Percentiles rank a stretch among this genome's conserved stretches.
Conservation (phyloP, 2,888 invertebrate species). For the Linyphia triangularis region DNA sequence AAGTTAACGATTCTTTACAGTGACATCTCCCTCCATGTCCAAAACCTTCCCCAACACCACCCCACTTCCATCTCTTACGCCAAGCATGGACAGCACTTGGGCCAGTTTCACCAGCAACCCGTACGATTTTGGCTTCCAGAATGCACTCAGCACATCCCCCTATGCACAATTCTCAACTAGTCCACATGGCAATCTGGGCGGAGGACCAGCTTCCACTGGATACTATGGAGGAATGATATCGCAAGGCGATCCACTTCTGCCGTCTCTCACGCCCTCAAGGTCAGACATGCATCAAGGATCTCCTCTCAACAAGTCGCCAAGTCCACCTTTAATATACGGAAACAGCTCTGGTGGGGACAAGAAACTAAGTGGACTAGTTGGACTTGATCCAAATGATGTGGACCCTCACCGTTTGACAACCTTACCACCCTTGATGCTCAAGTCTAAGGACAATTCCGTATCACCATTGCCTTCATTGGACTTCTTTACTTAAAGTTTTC, state of each 20-base stretch:
- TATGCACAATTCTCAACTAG: conserved; percentile 64
- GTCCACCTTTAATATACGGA: conserved; percentile 48
- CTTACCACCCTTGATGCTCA: conserved; percentile 68
- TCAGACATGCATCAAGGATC: conserved; percentile 55
- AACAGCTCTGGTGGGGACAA: conserved; percentile 41
- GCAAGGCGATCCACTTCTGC: conserved; percentile 63
- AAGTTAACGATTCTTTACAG: too few relatives aligned
- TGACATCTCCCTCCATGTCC: conserved; percentile 52
- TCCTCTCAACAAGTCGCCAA: conserved; percentile 48
- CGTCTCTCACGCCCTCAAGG: conserved; percentile 26
- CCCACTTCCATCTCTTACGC: conserved; percentile 60
- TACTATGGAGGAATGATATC: conserved; percentile 71
- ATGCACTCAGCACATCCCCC: conserved; percentile 61
- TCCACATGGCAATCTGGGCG: conserved; percentile 57
- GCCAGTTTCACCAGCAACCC: conserved; percentile 64
- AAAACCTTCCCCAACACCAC: conserved; percentile 70
- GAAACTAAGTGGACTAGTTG: conserved; percentile 44
- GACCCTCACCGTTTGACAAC: conserved; percentile 68
- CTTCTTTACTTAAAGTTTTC: conserved; percentile 61
- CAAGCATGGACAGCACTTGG: conserved; percentile 59
- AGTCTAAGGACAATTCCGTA: conserved; percentile 69
- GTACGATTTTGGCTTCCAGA: conserved; percentile 74
- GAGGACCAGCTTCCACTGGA: conserved; percentile 26
- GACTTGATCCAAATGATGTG: conserved; percentile 41
- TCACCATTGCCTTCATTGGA: conserved; percentile 73